These are phyloP conservation scores for Triplophysa tibetana DNA, from an alignment of 2,113 vertebrate species.

Conservation along the genomic window DNA sequence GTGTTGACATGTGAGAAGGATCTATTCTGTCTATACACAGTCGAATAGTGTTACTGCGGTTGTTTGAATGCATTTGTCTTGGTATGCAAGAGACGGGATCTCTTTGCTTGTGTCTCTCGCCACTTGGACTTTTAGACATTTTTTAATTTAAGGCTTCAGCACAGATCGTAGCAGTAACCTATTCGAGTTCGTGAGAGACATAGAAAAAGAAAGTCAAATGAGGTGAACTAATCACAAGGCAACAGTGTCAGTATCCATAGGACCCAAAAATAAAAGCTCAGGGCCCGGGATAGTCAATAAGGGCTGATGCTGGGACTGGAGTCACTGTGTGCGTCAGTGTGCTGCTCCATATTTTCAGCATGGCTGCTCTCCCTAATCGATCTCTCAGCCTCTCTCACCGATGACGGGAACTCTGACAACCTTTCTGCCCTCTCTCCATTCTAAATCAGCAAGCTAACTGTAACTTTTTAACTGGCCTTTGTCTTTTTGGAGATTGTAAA, in stretches of 20 bases:
- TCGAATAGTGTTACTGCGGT: no score
- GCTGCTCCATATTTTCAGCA: constrained; percentile 74
- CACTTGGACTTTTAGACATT: not conserved
- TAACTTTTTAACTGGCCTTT: not conserved
- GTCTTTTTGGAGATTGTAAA: not conserved
- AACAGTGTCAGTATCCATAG: constrained; percentile 69
- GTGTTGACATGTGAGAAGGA: not conserved
- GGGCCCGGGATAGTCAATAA: constrained; percentile 66
- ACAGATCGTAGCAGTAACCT: not conserved
- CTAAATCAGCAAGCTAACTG: constrained; percentile 13
- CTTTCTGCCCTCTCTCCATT: constrained; percentile 21
- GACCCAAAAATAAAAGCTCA: constrained; percentile 59
- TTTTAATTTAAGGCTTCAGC: not conserved
- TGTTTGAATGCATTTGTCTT: not conserved
- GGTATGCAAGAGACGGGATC: not conserved
- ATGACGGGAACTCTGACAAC: constrained; percentile 9
- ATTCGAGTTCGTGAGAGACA: not conserved
- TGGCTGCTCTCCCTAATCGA: constrained; percentile 75
- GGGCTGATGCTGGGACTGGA: constrained; percentile 38
- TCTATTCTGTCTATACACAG: not conserved
- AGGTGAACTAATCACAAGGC: constrained; percentile 66
- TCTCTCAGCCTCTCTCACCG: constrained; percentile 51
- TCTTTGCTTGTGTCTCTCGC: not conserved
- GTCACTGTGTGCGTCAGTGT: constrained; percentile 71
- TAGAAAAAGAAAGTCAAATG: constrained; percentile 54